Evolutionary conservation across 2,888 invertebrate species (phyloP).

Genomic region (Hartigia nigra): DNA sequence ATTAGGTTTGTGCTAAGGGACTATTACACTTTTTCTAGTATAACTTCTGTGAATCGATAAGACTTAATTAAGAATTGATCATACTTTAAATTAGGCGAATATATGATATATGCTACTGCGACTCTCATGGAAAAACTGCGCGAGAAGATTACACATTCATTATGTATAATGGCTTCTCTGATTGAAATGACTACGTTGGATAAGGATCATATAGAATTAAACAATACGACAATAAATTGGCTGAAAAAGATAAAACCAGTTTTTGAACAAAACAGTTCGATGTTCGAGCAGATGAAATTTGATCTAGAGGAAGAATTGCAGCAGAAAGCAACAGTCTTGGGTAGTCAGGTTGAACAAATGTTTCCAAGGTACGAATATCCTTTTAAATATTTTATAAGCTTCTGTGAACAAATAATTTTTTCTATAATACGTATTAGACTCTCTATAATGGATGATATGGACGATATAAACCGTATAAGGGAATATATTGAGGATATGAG

Average conservation of each 20-base stretch:
- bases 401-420: neutral
- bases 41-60: neutral
- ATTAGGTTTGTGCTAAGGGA: slow-evolving; percentile 40
- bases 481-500: slow-evolving; percentile 84
- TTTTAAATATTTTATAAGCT: neutral
- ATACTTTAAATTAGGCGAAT: slow-evolving; percentile 69
- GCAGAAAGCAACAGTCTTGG: slow-evolving; percentile 76
- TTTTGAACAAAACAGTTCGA: slow-evolving; percentile 82
- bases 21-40: neutral
- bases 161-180: slow-evolving; percentile 76
- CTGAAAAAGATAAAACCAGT: slow-evolving; percentile 82
- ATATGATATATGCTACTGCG: slow-evolving; percentile 83
- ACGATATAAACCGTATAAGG: slow-evolving; percentile 78
- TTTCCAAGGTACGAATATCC: slow-evolving; percentile 69
- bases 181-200: slow-evolving; percentile 82
- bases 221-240: slow-evolving; percentile 88
- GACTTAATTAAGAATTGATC: neutral
- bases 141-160: slow-evolving; percentile 76
- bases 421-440: slow-evolving; percentile 61
- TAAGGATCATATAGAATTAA: slow-evolving; percentile 81
- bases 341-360: slow-evolving; percentile 77
- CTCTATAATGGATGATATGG: slow-evolving; percentile 86
- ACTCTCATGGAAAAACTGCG: slow-evolving; percentile 76
- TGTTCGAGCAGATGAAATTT: slow-evolving; percentile 84
- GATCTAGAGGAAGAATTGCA: slow-evolving; percentile 86